phyloP scores from a whole-genome alignment of 64 coral and sea anemone genomes.

The Stylophora pistillata region DNA sequence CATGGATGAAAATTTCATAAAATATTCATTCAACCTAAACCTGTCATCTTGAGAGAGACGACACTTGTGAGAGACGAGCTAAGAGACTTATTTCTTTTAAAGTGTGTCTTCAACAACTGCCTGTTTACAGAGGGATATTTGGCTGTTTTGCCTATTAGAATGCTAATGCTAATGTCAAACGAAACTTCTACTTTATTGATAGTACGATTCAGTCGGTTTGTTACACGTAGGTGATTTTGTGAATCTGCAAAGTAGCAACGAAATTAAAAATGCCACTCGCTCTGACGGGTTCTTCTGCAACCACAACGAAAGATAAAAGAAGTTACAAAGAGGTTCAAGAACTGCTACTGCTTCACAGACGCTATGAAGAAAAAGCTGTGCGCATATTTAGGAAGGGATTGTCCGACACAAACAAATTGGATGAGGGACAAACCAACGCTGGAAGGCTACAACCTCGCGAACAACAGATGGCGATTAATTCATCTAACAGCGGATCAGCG shows the following conservation, averaged over 20 bases:
- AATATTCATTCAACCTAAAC: conserved; percentile 19
- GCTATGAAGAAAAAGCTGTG: conserved; percentile 55
- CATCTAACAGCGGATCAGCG: not conserved
- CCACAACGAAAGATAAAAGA: conserved; percentile 8
- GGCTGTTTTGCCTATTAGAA: not conserved
- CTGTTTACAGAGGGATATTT: not conserved
- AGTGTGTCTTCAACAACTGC: not conserved
- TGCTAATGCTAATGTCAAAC: not conserved
- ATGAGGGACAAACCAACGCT: not conserved
- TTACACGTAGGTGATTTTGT: not conserved
- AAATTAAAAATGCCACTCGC: conserved; percentile 9
- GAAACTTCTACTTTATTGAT: not conserved
- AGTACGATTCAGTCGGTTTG: not conserved
- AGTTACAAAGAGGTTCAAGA: conserved; percentile 33
- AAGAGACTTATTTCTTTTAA: not conserved
- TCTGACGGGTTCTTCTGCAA: not conserved
- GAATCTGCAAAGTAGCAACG: not conserved
- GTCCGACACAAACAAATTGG: not conserved
- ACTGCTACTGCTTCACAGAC: conserved; percentile 23
- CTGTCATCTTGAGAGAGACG: not conserved
- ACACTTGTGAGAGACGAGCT: conserved; percentile 5
- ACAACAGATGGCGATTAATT: no score
- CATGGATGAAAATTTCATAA: conserved; percentile 30
- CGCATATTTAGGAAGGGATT: conserved; percentile 45
- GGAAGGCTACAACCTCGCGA: not conserved